Conservation (phyloP, 2,888 invertebrate genomes). For the Lordiphosa fenestrarum region DNA sequence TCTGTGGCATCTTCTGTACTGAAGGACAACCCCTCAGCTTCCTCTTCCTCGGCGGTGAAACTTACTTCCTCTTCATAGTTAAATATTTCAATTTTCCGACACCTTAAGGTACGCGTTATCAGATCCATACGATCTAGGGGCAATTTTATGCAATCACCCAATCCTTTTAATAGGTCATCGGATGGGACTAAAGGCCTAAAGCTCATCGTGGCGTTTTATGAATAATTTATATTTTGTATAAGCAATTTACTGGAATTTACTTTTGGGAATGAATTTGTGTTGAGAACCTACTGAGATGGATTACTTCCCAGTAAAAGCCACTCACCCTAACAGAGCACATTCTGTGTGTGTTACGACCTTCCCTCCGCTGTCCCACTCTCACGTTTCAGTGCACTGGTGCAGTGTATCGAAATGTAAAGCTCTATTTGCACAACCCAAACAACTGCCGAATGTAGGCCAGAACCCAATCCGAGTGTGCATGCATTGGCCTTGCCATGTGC, state of each 20-base stretch:
- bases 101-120: conserved; percentile 29
- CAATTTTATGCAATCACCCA: conserved; percentile 29
- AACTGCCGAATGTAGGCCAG: conserved; percentile 13
- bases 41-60: conserved; percentile 32
- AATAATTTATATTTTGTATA: no score
- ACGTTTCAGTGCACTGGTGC: conserved; percentile 58
- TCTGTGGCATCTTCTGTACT: conserved; percentile 27
- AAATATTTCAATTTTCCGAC: conserved; percentile 49
- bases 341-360: not conserved
- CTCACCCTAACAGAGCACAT: no score
- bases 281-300: no score
- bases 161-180: no score
- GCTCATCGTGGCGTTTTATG: no score
- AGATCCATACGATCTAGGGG: conserved; percentile 41
- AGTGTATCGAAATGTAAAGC: conserved; percentile 31
- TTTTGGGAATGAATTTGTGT: no score
- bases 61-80: conserved; percentile 47
- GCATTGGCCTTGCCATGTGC: conserved; percentile 21
- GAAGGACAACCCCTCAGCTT: conserved; percentile 13
- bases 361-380: conserved; percentile 23
- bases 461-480: conserved; percentile 10
- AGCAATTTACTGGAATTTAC: no score
- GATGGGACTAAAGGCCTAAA: no score
- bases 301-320: no score
- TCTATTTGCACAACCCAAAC: conserved; percentile 40